phyloP scores from a whole-genome alignment of 1,140 invertebrate species.

The Aphaenogaster floridana region DNA sequence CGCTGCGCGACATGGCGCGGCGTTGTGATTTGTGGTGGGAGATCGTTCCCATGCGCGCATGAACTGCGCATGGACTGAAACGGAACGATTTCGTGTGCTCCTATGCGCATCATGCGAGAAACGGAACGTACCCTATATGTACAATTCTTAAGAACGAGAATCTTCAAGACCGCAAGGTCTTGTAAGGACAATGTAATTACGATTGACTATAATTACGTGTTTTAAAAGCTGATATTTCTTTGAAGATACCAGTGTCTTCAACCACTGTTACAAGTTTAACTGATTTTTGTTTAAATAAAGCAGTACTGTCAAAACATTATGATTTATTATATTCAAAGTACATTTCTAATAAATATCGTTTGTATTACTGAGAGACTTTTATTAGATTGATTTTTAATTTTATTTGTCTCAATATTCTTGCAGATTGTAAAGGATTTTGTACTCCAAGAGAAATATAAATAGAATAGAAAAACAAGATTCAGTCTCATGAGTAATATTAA shows the following conservation, averaged over 20 bases:
- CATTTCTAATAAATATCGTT: not conserved
- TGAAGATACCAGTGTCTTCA: not conserved
- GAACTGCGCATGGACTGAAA: too few species aligned
- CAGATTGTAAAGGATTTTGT: not conserved
- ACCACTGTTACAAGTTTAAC: not conserved
- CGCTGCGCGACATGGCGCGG: too few species aligned
- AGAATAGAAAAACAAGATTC: constrained; percentile 26
- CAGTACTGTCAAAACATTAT: not conserved
- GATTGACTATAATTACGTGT: not conserved
- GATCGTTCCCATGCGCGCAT: too few species aligned
- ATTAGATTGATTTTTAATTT: not conserved
- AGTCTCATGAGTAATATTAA: constrained; percentile 75
- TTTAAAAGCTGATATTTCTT: not conserved
- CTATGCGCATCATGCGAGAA: too few species aligned
- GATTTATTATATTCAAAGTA: not conserved
- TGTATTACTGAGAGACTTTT: not conserved
- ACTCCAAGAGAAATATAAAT: not conserved
- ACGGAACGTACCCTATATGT: not conserved
- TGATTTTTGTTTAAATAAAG: not conserved
- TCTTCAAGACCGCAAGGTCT: not conserved
- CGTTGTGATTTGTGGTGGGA: too few species aligned
- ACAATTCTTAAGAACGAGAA: not conserved
- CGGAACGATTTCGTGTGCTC: too few species aligned
- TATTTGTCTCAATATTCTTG: not conserved
- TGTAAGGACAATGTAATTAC: not conserved